Evolutionary conservation across 2,113 vertebrate species (phyloP).

Genomic region (Mesembrinibis cayennensis): DNA sequence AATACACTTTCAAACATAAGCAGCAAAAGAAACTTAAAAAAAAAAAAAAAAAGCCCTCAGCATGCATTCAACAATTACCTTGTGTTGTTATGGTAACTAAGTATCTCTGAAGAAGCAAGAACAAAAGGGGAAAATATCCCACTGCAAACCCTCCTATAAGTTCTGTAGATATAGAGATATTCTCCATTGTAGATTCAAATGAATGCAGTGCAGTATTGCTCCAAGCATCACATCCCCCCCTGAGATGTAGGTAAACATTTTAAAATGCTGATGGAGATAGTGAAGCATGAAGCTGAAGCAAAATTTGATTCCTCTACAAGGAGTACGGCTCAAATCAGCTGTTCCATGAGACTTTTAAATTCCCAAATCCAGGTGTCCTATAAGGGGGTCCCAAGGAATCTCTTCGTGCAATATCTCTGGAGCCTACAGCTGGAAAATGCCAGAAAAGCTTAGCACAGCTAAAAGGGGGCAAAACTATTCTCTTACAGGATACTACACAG

Average conservation of each 20-base stretch:
- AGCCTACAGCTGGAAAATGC: not conserved
- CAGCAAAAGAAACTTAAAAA: not conserved
- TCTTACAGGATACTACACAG: not conserved
- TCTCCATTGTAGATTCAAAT: not conserved
- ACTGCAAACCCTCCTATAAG: not conserved
- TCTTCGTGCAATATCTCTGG: not conserved
- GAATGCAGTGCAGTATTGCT: not conserved
- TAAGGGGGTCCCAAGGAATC: not conserved
- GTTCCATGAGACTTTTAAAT: not conserved
- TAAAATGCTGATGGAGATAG: not conserved
- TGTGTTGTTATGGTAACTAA: constrained; percentile 58
- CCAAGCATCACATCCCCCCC: not conserved
- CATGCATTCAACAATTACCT: not conserved
- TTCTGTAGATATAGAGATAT: not conserved
- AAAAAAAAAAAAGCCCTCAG: not conserved
- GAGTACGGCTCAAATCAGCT: not conserved
- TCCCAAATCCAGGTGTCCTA: not conserved
- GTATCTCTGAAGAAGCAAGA: not conserved
- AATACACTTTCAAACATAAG: not conserved
- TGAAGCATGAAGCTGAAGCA: not conserved
- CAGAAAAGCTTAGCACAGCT: not conserved
- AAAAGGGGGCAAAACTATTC: not conserved
- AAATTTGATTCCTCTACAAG: not conserved
- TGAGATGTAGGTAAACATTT: not conserved
- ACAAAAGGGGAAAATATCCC: not conserved